phyloP scores from a whole-genome alignment of 2,888 invertebrate genomes.

The Atrina japonica region DNA sequence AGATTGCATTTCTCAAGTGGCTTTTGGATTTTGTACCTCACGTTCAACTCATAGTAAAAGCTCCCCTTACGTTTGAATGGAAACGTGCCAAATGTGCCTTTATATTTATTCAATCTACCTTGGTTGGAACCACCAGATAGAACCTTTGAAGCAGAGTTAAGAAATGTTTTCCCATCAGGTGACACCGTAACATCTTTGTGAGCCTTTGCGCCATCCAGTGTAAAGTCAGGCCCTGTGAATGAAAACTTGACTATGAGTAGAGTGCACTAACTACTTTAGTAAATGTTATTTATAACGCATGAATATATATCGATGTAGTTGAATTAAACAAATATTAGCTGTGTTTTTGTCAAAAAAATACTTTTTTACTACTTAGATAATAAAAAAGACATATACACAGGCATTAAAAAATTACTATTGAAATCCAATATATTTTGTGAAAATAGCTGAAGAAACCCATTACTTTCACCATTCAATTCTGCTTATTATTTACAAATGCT shows the following conservation, averaged over 20 bases:
- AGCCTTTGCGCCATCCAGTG: constrained; percentile 27
- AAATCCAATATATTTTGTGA: no score
- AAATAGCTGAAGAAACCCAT: no score
- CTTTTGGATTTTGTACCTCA: constrained; percentile 17
- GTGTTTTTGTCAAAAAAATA: no score
- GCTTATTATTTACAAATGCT: no score
- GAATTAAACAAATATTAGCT: no score
- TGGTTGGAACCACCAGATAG: background rate
- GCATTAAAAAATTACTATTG: no score
- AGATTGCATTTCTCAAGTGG: constrained; percentile 40
- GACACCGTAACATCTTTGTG: constrained; percentile 40
- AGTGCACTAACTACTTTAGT: background rate
- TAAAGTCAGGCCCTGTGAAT: constrained; percentile 29
- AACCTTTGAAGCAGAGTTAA: constrained; percentile 15
- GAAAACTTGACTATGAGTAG: background rate
- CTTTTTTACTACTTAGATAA: no score
- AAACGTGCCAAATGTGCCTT: constrained; percentile 17
- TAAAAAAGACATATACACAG: no score
- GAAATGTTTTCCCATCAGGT: constrained; percentile 37
- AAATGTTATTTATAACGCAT: background rate
- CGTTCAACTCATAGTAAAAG: constrained; percentile 36
- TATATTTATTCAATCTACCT: constrained; percentile 33
- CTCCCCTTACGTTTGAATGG: constrained; percentile 21
- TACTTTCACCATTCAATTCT: no score
- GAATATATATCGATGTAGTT: no score